These are phyloP conservation scores for Phrynocephalus forsythii DNA, from an alignment of 2,797 vertebrate species.

Conservation along the genomic window DNA sequence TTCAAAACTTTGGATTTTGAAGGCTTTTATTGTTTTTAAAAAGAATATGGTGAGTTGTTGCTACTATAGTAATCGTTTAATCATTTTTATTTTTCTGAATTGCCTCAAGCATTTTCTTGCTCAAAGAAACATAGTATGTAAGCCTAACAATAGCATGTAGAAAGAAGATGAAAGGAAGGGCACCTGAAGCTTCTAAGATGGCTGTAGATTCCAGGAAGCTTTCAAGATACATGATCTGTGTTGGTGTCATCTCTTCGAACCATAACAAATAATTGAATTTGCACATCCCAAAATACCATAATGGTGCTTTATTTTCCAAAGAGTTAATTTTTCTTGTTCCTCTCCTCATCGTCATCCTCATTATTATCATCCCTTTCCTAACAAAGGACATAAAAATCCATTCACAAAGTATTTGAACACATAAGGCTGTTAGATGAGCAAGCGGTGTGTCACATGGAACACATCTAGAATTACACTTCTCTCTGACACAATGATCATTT, in stretches of 20 bases:
- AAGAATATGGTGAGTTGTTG: too few species aligned
- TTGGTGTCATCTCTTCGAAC: not conserved
- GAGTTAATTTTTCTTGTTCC: not conserved
- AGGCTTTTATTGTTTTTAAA: too few species aligned
- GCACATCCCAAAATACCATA: slow-evolving; percentile 43
- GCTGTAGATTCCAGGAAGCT: not conserved
- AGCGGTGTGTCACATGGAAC: slow-evolving; percentile 46
- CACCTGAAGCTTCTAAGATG: not conserved
- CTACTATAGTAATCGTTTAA: too few species aligned
- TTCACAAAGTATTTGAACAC: slow-evolving; percentile 61
- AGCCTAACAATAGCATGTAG: not conserved
- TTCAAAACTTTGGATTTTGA: too few species aligned
- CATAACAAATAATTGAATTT: slow-evolving; percentile 43
- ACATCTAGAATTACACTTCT: slow-evolving; percentile 59
- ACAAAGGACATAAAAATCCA: slow-evolving; percentile 55
- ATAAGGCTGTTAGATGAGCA: slow-evolving; percentile 61
- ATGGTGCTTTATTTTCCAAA: slow-evolving; percentile 51
- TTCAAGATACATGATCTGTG: not conserved
- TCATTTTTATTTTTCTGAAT: too few species aligned
- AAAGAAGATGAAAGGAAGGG: not conserved
- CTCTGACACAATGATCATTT: slow-evolving; percentile 61
- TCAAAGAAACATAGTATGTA: not conserved
- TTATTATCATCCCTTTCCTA: slow-evolving; percentile 17
- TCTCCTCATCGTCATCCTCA: too few species aligned
- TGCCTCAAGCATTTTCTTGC: too few species aligned